Conservation (phyloP, 23 tunicate genomes). For the Halocynthia aurantium region DNA sequence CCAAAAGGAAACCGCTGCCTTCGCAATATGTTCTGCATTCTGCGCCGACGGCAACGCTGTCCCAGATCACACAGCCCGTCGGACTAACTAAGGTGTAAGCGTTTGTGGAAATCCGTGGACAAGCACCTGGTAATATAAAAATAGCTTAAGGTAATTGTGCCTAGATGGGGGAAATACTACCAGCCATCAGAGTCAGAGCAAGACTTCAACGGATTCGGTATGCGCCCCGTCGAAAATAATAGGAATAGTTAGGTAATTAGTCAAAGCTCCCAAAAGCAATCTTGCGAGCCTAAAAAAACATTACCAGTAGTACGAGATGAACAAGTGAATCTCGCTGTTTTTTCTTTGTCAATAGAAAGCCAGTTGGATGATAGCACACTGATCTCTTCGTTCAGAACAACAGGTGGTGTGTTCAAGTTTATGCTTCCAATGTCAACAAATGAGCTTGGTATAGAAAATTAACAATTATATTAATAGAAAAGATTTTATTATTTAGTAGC, state of each 20-base stretch:
- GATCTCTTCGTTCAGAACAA: neutral
- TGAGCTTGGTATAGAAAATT: neutral
- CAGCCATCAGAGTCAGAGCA: no score
- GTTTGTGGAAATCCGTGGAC: neutral
- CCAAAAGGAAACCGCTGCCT: neutral
- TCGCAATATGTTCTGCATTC: neutral
- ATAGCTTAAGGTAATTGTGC: no score
- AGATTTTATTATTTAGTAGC: neutral
- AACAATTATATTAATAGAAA: neutral
- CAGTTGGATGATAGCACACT: conserved; percentile 9
- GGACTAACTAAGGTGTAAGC: neutral
- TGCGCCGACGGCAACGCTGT: neutral
- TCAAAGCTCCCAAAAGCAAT: no score
- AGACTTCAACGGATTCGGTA: no score
- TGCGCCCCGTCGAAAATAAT: no score
- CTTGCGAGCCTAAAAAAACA: neutral
- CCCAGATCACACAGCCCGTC: neutral
- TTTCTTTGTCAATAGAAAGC: neutral
- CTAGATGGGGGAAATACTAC: no score
- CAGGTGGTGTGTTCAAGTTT: neutral
- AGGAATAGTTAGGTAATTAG: no score
- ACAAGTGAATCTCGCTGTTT: neutral
- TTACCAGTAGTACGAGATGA: conserved; percentile 13
- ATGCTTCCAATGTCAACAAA: conserved; percentile 15
- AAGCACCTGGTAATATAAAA: neutral